A percentile compares a stretch with the other conserved stretches of the same genome.
Evolutionary conservation across 2,113 vertebrate species (phyloP).

Genomic region (Zosterops lateralis): DNA sequence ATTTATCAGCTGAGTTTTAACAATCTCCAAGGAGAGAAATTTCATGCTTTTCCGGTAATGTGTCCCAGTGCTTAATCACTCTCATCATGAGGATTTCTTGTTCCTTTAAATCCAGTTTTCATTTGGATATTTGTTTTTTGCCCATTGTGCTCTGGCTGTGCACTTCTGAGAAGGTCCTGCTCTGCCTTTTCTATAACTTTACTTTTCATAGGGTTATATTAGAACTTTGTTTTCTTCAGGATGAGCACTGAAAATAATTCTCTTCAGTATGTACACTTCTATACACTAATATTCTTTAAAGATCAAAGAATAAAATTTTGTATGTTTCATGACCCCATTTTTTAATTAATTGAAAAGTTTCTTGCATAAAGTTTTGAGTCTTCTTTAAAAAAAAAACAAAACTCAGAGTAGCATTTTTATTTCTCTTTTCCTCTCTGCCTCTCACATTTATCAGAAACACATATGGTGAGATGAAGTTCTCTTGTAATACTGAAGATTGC

Average conservation of each 20-base stretch:
- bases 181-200: not conserved
- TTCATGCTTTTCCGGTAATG: not conserved
- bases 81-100: not conserved
- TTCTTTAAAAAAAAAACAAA: not conserved
- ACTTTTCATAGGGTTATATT: not conserved
- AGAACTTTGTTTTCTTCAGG: not conserved
- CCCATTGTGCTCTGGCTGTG: not conserved
- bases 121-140: not conserved
- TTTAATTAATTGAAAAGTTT: not conserved
- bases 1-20: not conserved
- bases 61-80: not conserved
- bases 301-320: not conserved
- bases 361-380: not conserved
- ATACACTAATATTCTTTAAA: not conserved
- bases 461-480: not conserved
- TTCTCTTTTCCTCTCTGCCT: not conserved
- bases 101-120: not conserved
- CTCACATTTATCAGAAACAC: not conserved
- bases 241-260: not conserved
- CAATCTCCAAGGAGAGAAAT: not conserved
- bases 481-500: not conserved
- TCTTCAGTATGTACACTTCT: not conserved
- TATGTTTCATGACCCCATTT: not conserved
- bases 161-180: not conserved
- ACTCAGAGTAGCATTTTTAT: not conserved